Percentiles rank a stretch among this genome's conserved stretches.
Conservation (phyloP, 2,113 vertebrate species). For the Columbina picui region DNA sequence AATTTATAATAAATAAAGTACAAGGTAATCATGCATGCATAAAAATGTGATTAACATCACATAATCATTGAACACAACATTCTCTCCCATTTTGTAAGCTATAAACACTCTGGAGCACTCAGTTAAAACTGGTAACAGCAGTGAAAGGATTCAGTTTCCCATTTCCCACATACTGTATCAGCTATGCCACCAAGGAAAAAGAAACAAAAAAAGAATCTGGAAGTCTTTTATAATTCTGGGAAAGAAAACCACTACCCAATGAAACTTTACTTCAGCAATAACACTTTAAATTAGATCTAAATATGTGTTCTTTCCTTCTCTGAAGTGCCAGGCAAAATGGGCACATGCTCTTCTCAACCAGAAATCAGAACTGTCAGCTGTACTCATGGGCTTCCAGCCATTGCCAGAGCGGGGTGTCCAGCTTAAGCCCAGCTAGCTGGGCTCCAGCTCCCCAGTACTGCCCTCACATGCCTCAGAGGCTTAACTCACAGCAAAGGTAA, state of each 20-base stretch:
- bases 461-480: fast-evolving
- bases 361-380: background rate
- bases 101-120: background rate
- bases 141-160: background rate
- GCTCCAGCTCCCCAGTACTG: background rate
- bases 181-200: background rate
- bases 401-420: background rate
- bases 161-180: background rate
- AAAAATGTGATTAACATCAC: background rate
- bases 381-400: background rate
- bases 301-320: background rate
- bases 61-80: background rate
- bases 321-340: background rate
- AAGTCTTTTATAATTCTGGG: background rate
- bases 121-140: background rate
- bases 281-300: background rate
- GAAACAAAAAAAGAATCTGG: background rate
- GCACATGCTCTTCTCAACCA: background rate
- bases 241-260: background rate
- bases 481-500: background rate
- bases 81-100: background rate
- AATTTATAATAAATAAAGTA: background rate
- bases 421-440: background rate
- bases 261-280: background rate
- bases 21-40: background rate